A percentile compares a stretch with the other conserved stretches of the same genome.
phyloP scores from a whole-genome alignment of 1,140 invertebrate genomes.

The Drosophila saltans region DNA sequence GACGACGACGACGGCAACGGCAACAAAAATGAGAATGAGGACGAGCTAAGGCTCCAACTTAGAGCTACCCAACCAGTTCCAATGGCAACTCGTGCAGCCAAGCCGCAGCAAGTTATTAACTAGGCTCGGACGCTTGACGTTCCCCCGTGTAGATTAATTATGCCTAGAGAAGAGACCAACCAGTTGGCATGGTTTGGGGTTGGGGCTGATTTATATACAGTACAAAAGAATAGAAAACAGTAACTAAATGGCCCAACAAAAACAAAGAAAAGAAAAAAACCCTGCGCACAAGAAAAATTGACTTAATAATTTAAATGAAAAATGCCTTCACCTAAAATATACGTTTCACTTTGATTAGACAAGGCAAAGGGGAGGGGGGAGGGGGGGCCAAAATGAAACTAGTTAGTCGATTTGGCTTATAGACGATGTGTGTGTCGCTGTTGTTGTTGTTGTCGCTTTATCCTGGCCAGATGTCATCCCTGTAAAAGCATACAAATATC shows the following conservation, averaged over 20 bases:
- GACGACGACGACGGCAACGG: background rate
- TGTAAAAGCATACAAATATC: slow-evolving; percentile 33
- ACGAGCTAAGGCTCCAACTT: background rate
- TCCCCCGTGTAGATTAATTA: slow-evolving; percentile 54
- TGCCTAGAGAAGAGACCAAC: slow-evolving; percentile 9
- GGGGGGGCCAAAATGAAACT: background rate
- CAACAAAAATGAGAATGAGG: slow-evolving; percentile 3
- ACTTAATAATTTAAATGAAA: slow-evolving; percentile 61
- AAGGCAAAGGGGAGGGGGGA: background rate
- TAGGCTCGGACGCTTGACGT: slow-evolving; percentile 37
- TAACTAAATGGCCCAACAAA: slow-evolving; percentile 25
- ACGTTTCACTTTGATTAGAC: slow-evolving; percentile 8
- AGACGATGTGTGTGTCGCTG: too few relatives aligned
- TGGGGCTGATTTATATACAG: slow-evolving; percentile 35
- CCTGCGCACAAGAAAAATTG: slow-evolving; percentile 36
- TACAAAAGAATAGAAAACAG: background rate
- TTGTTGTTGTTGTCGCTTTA: background rate
- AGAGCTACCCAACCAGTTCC: background rate
- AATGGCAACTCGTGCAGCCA: background rate
- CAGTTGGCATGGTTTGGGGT: slow-evolving; percentile 7
- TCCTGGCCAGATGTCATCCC: slow-evolving; percentile 7
- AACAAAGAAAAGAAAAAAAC: background rate
- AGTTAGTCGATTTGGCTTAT: background rate
- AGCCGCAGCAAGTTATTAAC: slow-evolving; percentile 50
- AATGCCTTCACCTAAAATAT: slow-evolving; percentile 5